Conservation (phyloP, 2,797 vertebrate species). For the Graptemys geographica region DNA sequence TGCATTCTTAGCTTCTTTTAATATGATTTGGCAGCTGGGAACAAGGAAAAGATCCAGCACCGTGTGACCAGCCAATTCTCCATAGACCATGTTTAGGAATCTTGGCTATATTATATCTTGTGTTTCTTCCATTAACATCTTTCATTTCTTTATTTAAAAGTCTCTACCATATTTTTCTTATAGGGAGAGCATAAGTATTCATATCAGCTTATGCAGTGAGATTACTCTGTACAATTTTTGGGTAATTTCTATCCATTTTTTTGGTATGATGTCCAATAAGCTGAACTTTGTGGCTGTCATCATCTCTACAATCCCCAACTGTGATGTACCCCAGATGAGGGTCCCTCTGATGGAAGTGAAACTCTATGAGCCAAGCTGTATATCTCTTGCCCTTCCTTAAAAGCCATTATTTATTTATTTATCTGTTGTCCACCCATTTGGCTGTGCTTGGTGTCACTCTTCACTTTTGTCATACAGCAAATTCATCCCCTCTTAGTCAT, state of each 20-base stretch:
- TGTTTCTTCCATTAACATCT: background rate
- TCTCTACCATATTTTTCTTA: background rate
- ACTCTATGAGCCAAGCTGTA: background rate
- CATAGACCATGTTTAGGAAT: background rate
- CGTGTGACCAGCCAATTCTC: background rate
- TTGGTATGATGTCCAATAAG: background rate
- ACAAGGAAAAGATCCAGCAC: background rate
- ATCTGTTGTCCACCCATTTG: background rate
- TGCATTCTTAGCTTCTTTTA: slow-evolving; percentile 35
- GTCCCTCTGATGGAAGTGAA: background rate
- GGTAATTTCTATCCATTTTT: background rate
- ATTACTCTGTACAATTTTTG: background rate
- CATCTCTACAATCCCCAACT: background rate
- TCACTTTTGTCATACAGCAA: slow-evolving; percentile 17
- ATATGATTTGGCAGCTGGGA: slow-evolving; percentile 24
- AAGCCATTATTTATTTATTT: background rate
- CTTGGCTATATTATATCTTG: slow-evolving; percentile 10
- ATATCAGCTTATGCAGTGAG: background rate
- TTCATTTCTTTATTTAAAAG: fast-evolving
- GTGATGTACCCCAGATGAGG: background rate
- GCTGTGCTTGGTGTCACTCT: background rate
- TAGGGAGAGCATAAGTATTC: background rate
- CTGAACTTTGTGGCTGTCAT: background rate
- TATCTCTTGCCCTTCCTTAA: no score
- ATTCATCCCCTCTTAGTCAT: background rate